Percentiles rank a stretch among this genome's conserved stretches.
Conservation (phyloP, 2,888 invertebrate species). For the Drosophila maculinotata region DNA sequence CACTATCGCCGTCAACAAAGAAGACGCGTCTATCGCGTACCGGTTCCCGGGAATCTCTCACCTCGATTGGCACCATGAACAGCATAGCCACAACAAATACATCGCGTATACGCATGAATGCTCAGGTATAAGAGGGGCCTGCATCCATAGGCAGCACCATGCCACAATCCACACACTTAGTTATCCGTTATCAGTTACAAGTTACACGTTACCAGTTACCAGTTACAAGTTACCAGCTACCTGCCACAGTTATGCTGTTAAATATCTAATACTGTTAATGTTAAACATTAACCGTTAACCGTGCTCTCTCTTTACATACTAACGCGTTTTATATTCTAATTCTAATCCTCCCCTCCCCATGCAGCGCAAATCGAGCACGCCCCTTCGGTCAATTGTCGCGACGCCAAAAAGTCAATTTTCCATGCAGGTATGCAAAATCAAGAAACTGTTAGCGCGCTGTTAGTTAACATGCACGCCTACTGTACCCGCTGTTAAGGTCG, state of each 20-base stretch:
- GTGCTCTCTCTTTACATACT: slow-evolving; percentile 53
- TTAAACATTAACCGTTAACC: slow-evolving; percentile 22
- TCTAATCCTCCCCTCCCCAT: slow-evolving; percentile 50
- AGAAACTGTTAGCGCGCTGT: slow-evolving; percentile 49
- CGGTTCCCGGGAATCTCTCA: slow-evolving; percentile 94
- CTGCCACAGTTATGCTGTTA: slow-evolving; percentile 40
- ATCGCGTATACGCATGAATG: slow-evolving; percentile 85
- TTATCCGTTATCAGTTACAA: slow-evolving; percentile 22
- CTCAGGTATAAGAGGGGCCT: slow-evolving; percentile 81
- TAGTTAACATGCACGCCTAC: slow-evolving; percentile 52
- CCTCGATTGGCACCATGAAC: slow-evolving; percentile 88
- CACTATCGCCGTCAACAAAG: slow-evolving; percentile 91
- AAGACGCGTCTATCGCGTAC: slow-evolving; percentile 89
- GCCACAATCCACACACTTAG: slow-evolving; percentile 18
- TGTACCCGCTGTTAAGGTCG: slow-evolving; percentile 55
- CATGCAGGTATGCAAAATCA: slow-evolving; percentile 82
- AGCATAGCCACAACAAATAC: slow-evolving; percentile 86
- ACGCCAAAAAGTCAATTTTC: slow-evolving; percentile 83
- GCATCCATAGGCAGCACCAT: slow-evolving; percentile 6
- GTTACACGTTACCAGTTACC: slow-evolving; percentile 14
- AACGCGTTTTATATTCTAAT: slow-evolving; percentile 59
- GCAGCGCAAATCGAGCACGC: slow-evolving; percentile 83
- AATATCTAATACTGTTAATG: slow-evolving; percentile 28
- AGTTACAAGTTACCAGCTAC: slow-evolving; percentile 36
- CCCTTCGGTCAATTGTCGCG: slow-evolving; percentile 77